phyloP scores from a whole-genome alignment of 53 echinoderm and acorn worm genomes.

The Paracentrotus lividus region DNA sequence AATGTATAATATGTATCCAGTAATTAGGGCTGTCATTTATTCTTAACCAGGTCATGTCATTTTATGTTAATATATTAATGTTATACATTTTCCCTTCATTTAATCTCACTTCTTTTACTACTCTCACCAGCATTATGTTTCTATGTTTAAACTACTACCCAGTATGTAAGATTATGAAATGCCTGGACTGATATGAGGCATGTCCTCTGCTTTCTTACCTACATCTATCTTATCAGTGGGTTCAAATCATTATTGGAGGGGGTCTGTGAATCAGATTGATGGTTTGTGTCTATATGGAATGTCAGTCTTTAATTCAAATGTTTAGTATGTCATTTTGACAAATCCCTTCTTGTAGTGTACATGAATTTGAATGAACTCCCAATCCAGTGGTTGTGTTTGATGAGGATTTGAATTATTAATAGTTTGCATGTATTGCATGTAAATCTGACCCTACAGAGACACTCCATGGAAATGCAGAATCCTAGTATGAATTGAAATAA shows the following conservation, averaged over 20 bases:
- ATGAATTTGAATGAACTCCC: neutral
- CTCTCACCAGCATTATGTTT: neutral
- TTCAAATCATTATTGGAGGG: neutral
- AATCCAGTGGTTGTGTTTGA: neutral
- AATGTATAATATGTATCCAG: neutral
- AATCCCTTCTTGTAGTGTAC: no score
- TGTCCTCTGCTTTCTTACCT: no score
- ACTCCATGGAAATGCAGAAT: neutral
- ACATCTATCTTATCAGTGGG: no score
- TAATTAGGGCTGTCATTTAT: neutral
- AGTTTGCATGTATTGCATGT: constrained; percentile 3
- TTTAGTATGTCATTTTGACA: no score
- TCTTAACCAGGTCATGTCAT: neutral
- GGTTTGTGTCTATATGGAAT: neutral
- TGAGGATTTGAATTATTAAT: neutral
- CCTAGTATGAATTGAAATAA: neutral
- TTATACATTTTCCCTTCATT: neutral
- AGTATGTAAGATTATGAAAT: no score
- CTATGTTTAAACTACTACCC: no score
- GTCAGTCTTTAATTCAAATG: neutral
- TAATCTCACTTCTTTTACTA: neutral
- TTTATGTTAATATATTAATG: neutral
- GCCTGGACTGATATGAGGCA: no score
- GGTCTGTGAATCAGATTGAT: neutral
- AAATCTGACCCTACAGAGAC: neutral